Evolutionary conservation across 2,113 vertebrate species (phyloP).

Genomic region (Barbus barbus): DNA sequence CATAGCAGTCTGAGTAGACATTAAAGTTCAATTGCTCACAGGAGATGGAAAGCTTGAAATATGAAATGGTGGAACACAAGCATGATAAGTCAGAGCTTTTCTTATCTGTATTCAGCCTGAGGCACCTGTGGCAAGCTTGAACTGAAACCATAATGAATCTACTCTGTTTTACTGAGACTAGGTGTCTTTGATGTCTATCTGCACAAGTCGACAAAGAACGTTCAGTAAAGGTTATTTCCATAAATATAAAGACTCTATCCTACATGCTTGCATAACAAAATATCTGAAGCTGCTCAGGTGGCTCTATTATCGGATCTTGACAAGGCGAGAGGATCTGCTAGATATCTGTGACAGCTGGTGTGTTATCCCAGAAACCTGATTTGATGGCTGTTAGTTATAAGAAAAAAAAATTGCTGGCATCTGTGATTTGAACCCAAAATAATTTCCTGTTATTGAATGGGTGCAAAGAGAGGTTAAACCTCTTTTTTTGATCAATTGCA

Average conservation of each 20-base stretch:
- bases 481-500: no score
- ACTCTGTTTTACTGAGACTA: neutral
- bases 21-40: slow-evolving; percentile 9
- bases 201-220: neutral
- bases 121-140: neutral
- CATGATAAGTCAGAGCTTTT: neutral
- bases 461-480: no score
- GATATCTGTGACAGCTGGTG: neutral
- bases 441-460: neutral
- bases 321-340: neutral
- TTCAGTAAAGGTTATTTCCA: neutral
- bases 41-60: neutral
- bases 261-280: neutral
- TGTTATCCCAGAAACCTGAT: neutral
- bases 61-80: neutral
- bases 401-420: neutral
- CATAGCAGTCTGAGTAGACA: neutral
- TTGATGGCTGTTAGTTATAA: neutral
- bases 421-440: neutral
- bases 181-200: slow-evolving; percentile 1
- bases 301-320: neutral
- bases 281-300: no score
- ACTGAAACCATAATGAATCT: slow-evolving; percentile 8
- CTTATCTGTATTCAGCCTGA: neutral
- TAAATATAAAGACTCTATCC: slow-evolving; percentile 1